These are phyloP conservation scores for Thinocorus orbignyianus DNA, from an alignment of 2,113 vertebrate species.

Conservation along the genomic window DNA sequence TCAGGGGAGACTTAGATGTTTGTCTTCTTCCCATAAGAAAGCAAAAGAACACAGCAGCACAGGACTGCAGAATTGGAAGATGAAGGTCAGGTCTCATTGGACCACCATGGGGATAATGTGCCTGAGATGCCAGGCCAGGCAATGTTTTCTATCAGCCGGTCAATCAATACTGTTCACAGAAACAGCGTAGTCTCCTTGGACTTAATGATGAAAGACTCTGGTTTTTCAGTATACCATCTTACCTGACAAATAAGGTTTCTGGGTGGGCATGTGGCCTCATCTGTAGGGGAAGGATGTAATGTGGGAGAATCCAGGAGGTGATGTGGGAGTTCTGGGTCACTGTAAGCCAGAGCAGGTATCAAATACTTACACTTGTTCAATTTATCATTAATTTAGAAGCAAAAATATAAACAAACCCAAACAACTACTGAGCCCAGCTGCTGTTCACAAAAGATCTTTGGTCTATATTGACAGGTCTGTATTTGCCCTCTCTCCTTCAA, in stretches of 20 bases:
- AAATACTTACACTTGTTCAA: not conserved
- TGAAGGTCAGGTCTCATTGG: not conserved
- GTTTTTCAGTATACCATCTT: not conserved
- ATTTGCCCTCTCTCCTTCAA: not conserved
- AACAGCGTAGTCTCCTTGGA: not conserved
- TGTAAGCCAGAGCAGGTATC: not conserved
- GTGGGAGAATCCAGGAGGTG: not conserved
- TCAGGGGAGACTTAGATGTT: not conserved
- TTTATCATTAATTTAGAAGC: not conserved
- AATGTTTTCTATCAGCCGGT: not conserved
- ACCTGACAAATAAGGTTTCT: not conserved
- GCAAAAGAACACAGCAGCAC: not conserved
- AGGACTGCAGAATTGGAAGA: not conserved
- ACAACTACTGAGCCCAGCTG: not conserved
- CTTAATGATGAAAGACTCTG: not conserved
- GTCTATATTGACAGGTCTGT: not conserved
- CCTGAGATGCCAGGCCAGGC: rapidly evolving
- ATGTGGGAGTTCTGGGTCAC: not conserved
- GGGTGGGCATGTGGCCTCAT: not conserved
- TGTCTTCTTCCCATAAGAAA: not conserved
- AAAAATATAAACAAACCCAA: not conserved
- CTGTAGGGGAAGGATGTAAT: not conserved
- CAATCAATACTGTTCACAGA: not conserved
- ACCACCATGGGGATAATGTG: rapidly evolving
- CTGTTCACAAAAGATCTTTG: not conserved